Percentiles rank a stretch among this genome's conserved stretches.
phyloP scores from a whole-genome alignment of 2,888 invertebrate genomes.

The Agrenia bidenticulata region DNA sequence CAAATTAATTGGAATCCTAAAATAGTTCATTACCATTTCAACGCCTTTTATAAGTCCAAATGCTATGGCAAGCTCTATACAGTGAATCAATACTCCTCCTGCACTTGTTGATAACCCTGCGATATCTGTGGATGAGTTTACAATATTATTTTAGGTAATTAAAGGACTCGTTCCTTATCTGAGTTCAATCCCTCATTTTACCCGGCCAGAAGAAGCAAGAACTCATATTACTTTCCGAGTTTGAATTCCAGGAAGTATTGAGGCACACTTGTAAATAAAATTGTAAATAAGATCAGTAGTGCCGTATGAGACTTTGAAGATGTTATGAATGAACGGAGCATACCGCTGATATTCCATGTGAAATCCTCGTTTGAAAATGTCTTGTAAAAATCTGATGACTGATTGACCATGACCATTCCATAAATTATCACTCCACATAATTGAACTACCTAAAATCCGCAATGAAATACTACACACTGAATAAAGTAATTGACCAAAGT shows the following conservation, averaged over 20 bases:
- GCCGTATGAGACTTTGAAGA: neutral
- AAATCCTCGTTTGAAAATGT: constrained; percentile 3
- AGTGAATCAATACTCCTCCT: neutral
- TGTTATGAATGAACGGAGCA: neutral
- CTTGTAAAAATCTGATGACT: constrained; percentile 7
- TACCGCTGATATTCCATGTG: neutral
- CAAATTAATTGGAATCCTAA: neutral
- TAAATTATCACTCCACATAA: constrained; percentile 11
- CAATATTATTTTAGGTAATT: neutral
- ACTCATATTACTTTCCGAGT: neutral
- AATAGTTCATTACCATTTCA: neutral
- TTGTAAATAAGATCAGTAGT: neutral
- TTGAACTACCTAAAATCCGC: neutral
- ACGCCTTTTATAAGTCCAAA: neutral
- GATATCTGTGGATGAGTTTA: neutral
- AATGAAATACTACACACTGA: neutral
- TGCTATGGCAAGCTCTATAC: neutral
- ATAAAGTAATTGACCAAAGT: neutral
- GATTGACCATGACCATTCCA: neutral
- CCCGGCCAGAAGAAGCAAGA: neutral
- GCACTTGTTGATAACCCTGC: neutral
- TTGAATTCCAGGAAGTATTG: neutral
- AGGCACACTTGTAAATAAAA: neutral
- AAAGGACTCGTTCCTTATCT: too few relatives aligned
- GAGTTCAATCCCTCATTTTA: too few relatives aligned